These are phyloP conservation scores for Patiria pectinifera DNA, from an alignment of 53 echinoderm and acorn worm genomes.

Conservation along the genomic window DNA sequence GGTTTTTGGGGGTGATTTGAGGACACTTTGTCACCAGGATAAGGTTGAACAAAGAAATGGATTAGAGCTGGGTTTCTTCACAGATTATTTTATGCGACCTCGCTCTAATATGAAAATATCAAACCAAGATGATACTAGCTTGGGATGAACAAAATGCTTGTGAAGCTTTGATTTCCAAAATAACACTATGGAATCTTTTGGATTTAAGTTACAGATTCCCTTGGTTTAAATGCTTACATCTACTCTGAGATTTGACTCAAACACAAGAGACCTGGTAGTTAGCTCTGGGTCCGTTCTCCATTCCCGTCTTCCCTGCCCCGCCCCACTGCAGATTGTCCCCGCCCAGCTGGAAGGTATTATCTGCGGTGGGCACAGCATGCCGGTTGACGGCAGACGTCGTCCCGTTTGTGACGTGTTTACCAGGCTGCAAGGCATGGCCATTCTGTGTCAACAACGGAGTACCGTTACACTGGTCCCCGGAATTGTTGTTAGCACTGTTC, in stretches of 20 bases:
- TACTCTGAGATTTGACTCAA: background rate
- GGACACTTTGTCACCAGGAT: too few relatives aligned
- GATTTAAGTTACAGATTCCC: background rate
- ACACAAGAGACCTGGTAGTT: conserved; percentile 61
- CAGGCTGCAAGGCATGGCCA: conserved; percentile 57
- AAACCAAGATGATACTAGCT: too few relatives aligned
- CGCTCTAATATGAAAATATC: too few relatives aligned
- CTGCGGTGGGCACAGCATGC: background rate
- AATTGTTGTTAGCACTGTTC: conserved; percentile 68
- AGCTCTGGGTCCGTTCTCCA: conserved; percentile 17
- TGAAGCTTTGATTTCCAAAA: too few relatives aligned
- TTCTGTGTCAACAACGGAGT: conserved; percentile 55
- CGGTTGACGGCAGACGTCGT: background rate
- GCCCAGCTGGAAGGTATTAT: conserved; percentile 43
- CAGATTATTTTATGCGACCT: too few relatives aligned
- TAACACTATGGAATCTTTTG: background rate
- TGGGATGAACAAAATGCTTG: too few relatives aligned
- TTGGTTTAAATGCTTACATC: background rate
- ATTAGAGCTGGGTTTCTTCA: too few relatives aligned
- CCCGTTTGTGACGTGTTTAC: conserved; percentile 16
- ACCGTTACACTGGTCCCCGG: conserved; percentile 47
- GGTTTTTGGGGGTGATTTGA: too few relatives aligned
- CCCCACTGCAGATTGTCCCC: conserved; percentile 35
- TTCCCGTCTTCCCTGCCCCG: conserved; percentile 21
- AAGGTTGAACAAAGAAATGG: too few relatives aligned